Percentiles rank a stretch among this genome's conserved stretches.
These are phyloP conservation scores for Dufourea novaeangliae DNA, from an alignment of 1,140 invertebrate genomes.

Conservation along the genomic window DNA sequence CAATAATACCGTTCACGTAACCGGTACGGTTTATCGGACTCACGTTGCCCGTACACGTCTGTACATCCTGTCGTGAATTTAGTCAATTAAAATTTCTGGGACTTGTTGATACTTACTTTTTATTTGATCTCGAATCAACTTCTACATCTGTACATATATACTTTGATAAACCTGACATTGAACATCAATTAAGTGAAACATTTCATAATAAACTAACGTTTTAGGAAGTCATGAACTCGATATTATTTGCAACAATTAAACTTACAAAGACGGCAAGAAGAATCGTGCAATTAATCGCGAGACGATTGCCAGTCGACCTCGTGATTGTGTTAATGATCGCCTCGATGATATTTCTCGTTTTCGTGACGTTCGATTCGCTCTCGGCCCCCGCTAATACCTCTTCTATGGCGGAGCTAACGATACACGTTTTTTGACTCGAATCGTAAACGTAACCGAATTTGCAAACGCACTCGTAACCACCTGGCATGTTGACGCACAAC, in stretches of 20 bases:
- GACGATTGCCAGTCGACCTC: slow-evolving; percentile 35
- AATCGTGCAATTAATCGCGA: neutral
- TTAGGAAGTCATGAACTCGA: no score
- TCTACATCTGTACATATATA: no score
- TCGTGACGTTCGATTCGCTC: slow-evolving; percentile 7
- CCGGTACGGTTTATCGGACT: slow-evolving; percentile 25
- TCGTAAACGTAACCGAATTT: slow-evolving; percentile 79
- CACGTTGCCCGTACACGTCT: no score
- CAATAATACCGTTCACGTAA: slow-evolving; percentile 30
- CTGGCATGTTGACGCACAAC: slow-evolving; percentile 84
- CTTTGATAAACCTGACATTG: no score
- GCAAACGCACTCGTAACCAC: slow-evolving; percentile 81
- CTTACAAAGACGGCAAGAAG: no score
- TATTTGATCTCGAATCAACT: no score
- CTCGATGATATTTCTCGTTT: slow-evolving; percentile 45
- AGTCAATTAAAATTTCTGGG: no score
- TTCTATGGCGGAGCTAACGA: slow-evolving; percentile 37
- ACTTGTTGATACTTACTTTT: no score
- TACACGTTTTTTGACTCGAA: slow-evolving; percentile 62
- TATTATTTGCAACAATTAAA: no score
- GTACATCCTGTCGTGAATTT: no score
- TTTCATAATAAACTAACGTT: no score
- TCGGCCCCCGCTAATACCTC: slow-evolving; percentile 18
- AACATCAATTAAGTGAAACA: no score
- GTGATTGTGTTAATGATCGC: slow-evolving; percentile 53